phyloP scores from a whole-genome alignment of 2,797 vertebrate species.

The Synaphobranchus kaupii region DNA sequence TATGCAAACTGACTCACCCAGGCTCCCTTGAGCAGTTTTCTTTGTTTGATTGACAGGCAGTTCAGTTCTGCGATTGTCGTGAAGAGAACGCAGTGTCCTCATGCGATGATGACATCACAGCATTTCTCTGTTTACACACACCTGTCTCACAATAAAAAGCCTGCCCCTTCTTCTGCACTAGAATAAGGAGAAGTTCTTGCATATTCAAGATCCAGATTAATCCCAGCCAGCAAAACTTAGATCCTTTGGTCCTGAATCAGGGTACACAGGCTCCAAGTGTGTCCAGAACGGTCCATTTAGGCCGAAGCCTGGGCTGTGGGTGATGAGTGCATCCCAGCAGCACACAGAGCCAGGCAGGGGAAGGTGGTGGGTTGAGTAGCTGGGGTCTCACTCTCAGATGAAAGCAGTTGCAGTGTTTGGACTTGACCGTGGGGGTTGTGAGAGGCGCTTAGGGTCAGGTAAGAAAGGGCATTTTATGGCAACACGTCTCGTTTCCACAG shows the following conservation, averaged over 20 bases:
- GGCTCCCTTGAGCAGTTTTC: neutral
- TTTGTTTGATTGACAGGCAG: neutral
- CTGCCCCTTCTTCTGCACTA: neutral
- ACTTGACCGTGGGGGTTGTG: too few species aligned
- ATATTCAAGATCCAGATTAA: neutral
- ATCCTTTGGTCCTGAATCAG: neutral
- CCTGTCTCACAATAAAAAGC: neutral
- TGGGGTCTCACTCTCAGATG: neutral
- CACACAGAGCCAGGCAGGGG: neutral
- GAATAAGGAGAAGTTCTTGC: neutral
- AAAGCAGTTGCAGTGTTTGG: neutral
- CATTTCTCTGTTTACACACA: neutral
- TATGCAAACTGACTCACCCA: conserved; percentile 24
- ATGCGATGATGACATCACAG: neutral
- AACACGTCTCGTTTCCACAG: conserved; percentile 58
- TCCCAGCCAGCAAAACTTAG: neutral
- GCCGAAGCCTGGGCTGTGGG: conserved; percentile 4
- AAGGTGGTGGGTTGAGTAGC: neutral
- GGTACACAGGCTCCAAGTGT: neutral
- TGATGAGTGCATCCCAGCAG: neutral
- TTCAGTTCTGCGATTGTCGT: neutral
- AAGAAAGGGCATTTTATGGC: neutral
- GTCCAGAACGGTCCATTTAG: neutral
- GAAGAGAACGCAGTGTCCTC: neutral
- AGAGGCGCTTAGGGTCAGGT: neutral